A percentile compares a stretch with the other conserved stretches of the same genome.
Conservation (phyloP, 2,797 vertebrate genomes). For the Odontamblyopus lacepedii region DNA sequence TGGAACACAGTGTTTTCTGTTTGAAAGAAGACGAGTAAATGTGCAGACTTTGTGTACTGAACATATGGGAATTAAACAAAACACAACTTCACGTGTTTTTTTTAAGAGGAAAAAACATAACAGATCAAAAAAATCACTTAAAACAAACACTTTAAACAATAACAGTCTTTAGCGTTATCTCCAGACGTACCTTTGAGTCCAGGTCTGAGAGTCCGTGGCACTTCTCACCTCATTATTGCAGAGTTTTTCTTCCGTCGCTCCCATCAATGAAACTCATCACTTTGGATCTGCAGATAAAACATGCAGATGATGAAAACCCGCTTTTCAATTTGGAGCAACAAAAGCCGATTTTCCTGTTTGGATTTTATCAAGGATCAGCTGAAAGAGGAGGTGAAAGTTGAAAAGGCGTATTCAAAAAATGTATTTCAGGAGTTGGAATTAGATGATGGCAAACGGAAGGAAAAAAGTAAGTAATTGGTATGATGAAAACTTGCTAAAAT, state of each 20-base stretch:
- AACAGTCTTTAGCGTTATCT: constrained; percentile 24
- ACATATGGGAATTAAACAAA: no score
- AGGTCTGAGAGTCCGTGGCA: constrained; percentile 10
- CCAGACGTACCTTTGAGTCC: constrained; percentile 41
- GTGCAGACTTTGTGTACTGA: no score
- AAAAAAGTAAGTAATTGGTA: no score
- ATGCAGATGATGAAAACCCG: constrained; percentile 31
- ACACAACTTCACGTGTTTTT: no score
- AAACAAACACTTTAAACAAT: no score
- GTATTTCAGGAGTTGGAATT: no score
- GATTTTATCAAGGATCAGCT: constrained; percentile 16
- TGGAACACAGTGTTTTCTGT: no score
- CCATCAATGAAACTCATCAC: constrained; percentile 41
- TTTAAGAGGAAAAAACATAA: no score
- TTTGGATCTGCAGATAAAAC: constrained; percentile 24
- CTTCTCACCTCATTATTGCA: constrained; percentile 13
- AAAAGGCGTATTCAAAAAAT: constrained; percentile 11
- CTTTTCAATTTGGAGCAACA: constrained; percentile 50
- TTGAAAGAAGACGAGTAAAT: no score
- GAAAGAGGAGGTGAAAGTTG: background rate
- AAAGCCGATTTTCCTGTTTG: constrained; percentile 24
- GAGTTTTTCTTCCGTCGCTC: constrained; percentile 41
- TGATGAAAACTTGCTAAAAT: background rate
- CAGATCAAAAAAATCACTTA: no score
- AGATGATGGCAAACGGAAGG: no score